These are phyloP conservation scores for Trachelus stipa DNA, from an alignment of 2,888 invertebrate genomes.

Conservation along the genomic window DNA sequence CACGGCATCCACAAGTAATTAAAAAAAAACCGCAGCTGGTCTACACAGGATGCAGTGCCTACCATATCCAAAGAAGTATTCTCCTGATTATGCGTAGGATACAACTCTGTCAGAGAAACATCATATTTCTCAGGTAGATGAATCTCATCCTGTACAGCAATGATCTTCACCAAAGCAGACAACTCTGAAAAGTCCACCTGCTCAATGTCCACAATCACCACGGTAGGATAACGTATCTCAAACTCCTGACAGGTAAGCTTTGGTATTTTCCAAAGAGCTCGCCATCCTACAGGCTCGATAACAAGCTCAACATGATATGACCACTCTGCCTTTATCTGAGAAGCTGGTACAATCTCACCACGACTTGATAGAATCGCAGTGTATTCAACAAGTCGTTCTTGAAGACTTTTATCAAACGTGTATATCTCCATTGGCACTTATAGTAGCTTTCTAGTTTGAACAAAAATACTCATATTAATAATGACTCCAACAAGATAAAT, in stretches of 20 bases:
- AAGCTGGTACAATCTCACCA: constrained; percentile 65
- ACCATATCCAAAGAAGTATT: constrained; percentile 70
- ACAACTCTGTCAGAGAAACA: constrained; percentile 74
- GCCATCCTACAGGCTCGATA: constrained; percentile 77
- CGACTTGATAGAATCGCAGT: constrained; percentile 68
- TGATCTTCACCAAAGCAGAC: constrained; percentile 71
- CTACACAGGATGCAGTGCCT: constrained; percentile 74
- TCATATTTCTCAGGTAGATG: constrained; percentile 72
- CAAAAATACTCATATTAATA: neutral
- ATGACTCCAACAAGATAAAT: neutral
- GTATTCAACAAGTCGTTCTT: constrained; percentile 70
- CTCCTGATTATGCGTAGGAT: constrained; percentile 75
- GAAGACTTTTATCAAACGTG: constrained; percentile 71
- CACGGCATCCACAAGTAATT: constrained; percentile 78
- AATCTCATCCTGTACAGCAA: constrained; percentile 76
- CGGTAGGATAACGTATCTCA: constrained; percentile 75
- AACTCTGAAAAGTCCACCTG: constrained; percentile 71
- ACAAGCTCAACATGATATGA: constrained; percentile 70
- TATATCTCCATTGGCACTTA: constrained; percentile 69
- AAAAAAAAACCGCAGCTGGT: constrained; percentile 76
- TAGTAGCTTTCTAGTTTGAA: neutral
- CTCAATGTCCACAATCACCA: constrained; percentile 72
- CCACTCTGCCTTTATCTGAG: constrained; percentile 71
- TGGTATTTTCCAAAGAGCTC: constrained; percentile 78
- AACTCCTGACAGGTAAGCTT: constrained; percentile 74